A percentile compares a stretch with the other conserved stretches of the same genome.
Conservation (phyloP, 2,113 vertebrate genomes). For the Emydura subglobosa region DNA sequence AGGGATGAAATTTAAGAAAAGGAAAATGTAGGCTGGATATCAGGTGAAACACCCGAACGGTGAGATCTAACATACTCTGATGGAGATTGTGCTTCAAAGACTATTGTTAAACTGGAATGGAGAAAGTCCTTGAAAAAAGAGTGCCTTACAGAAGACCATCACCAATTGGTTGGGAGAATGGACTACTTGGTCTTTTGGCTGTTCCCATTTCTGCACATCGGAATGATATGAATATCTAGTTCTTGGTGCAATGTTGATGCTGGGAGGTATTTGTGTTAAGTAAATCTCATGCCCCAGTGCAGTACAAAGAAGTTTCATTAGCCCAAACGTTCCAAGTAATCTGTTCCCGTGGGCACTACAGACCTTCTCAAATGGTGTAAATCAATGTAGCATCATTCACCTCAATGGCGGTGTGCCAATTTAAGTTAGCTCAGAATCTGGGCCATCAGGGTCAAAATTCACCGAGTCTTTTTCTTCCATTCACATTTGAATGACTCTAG, state of each 20-base stretch:
- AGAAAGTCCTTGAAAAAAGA: not conserved
- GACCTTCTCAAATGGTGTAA: not conserved
- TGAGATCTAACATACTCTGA: not conserved
- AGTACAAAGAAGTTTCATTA: slow-evolving; percentile 10
- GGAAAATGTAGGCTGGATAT: not conserved
- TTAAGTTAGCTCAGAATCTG: not conserved
- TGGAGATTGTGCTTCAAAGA: not conserved
- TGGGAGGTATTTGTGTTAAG: not conserved
- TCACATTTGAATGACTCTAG: not conserved
- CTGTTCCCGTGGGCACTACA: rapidly evolving
- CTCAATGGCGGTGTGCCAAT: not conserved
- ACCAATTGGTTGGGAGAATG: not conserved
- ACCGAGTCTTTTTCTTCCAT: not conserved
- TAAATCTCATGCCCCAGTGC: not conserved
- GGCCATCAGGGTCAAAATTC: not conserved
- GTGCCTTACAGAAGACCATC: not conserved
- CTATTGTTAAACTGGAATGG: not conserved
- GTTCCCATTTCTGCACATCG: not conserved
- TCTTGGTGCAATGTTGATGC: not conserved
- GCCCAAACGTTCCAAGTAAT: not conserved
- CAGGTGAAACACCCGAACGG: not conserved
- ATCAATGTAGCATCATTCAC: not conserved
- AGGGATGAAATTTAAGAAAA: not conserved
- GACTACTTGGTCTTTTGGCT: not conserved
- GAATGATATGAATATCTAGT: not conserved